phyloP scores from a whole-genome alignment of 2,888 invertebrate genomes.

The Chouioia cunea region DNA sequence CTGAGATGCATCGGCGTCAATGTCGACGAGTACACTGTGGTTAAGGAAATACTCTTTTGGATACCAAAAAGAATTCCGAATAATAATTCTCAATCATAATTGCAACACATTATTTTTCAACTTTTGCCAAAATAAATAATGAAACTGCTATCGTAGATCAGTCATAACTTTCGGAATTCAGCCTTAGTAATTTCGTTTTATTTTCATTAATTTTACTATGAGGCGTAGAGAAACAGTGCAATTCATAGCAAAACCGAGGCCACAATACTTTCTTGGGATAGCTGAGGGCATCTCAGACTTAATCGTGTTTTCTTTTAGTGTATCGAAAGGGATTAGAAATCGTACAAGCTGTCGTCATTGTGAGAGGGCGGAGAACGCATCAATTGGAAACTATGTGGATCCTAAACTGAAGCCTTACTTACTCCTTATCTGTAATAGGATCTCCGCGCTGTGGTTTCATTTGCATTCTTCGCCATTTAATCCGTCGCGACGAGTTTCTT shows the following conservation, averaged over 20 bases:
- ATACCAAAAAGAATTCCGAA: slow-evolving; percentile 35
- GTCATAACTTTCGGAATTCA: slow-evolving; percentile 34
- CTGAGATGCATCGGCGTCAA: slow-evolving; percentile 99
- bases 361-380: slow-evolving; percentile 38
- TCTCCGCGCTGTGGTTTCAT: slow-evolving; percentile 67
- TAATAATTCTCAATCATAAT: slow-evolving; percentile 19
- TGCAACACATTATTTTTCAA: slow-evolving; percentile 19
- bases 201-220: no score
- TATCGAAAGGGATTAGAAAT: slow-evolving; percentile 68
- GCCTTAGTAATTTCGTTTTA: background rate
- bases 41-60: slow-evolving; percentile 76
- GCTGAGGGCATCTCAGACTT: slow-evolving; percentile 60
- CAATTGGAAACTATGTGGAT: slow-evolving; percentile 61
- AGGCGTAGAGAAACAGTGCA: no score
- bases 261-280: slow-evolving; percentile 21
- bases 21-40: slow-evolving; percentile 92
- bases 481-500: slow-evolving; percentile 41
- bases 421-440: slow-evolving; percentile 68
- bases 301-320: slow-evolving; percentile 63
- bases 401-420: slow-evolving; percentile 67
- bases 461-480: slow-evolving; percentile 61
- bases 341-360: slow-evolving; percentile 62
- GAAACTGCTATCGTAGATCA: slow-evolving; percentile 15
- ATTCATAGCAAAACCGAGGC: background rate
- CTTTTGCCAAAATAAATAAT: slow-evolving; percentile 6